A percentile compares a stretch with the other conserved stretches of the same genome.
phyloP scores from a whole-genome alignment of 2,797 vertebrate species.

The Carduelis carduelis region DNA sequence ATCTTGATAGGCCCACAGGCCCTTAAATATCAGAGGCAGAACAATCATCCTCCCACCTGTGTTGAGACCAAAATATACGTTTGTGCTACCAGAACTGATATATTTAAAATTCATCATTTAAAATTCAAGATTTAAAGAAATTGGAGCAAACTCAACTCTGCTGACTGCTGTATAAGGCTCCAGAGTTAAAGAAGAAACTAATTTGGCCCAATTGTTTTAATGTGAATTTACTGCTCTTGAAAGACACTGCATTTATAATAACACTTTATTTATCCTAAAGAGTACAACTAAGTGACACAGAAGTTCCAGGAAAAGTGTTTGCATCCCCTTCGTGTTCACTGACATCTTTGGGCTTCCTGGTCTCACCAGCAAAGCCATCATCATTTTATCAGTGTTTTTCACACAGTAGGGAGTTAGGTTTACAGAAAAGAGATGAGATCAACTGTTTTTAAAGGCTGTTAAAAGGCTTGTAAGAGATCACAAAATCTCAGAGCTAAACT shows the following conservation, averaged over 20 bases:
- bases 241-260: background rate
- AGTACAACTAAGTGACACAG: background rate
- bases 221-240: background rate
- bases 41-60: background rate
- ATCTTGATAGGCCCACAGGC: background rate
- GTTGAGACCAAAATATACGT: background rate
- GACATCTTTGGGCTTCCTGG: background rate
- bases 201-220: background rate
- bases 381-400: background rate
- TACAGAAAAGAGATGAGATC: background rate
- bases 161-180: background rate
- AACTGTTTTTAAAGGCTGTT: background rate
- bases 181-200: background rate
- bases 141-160: background rate
- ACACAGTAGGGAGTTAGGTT: background rate
- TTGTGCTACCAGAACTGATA: background rate
- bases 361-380: background rate
- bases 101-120: background rate
- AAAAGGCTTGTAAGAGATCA: background rate
- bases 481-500: background rate
- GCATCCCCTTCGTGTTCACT: fast-evolving
- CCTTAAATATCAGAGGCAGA: background rate
- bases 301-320: background rate
- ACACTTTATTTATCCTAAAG: background rate
- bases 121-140: background rate